Evolutionary conservation across 2,888 invertebrate genomes (phyloP).

Genomic region (Silvanus unidentatus): DNA sequence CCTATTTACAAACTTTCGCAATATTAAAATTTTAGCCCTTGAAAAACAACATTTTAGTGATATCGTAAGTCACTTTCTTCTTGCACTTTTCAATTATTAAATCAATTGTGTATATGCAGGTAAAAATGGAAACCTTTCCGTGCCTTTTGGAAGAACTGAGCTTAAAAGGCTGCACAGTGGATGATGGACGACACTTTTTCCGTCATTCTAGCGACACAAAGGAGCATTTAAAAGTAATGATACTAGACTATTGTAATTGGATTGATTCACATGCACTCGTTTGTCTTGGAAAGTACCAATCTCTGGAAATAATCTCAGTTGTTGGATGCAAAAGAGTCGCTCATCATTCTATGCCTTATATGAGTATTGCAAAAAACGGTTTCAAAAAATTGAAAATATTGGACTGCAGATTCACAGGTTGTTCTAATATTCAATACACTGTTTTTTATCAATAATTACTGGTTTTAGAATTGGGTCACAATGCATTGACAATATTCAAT

Average conservation of each 20-base stretch:
- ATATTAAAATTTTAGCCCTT: slow-evolving; percentile 36
- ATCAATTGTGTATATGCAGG: too few species aligned
- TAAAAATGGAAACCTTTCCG: slow-evolving; percentile 61
- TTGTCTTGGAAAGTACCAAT: slow-evolving; percentile 63
- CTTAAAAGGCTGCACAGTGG: slow-evolving; percentile 46
- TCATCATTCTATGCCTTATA: slow-evolving; percentile 63
- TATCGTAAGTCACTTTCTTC: not conserved
- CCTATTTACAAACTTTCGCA: slow-evolving; percentile 16
- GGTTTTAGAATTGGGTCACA: not conserved
- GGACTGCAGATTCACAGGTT: slow-evolving; percentile 42
- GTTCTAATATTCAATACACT: not conserved
- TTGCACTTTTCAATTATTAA: too few species aligned
- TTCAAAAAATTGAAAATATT: slow-evolving; percentile 51
- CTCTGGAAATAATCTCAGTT: slow-evolving; percentile 57
- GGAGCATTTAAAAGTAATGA: slow-evolving; percentile 43
- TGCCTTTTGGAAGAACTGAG: slow-evolving; percentile 55
- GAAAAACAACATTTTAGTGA: slow-evolving; percentile 38
- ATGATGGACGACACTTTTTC: slow-evolving; percentile 33
- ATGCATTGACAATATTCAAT: not conserved
- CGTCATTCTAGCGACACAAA: slow-evolving; percentile 24
- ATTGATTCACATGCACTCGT: slow-evolving; percentile 67
- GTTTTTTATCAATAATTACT: not conserved
- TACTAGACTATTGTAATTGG: slow-evolving; percentile 69
- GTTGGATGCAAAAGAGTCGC: slow-evolving; percentile 59
- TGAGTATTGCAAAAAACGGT: slow-evolving; percentile 68